Base-by-base conservation (phyloP, 2,113 vertebrate genomes). In the Vombatus ursinus region DNA sequence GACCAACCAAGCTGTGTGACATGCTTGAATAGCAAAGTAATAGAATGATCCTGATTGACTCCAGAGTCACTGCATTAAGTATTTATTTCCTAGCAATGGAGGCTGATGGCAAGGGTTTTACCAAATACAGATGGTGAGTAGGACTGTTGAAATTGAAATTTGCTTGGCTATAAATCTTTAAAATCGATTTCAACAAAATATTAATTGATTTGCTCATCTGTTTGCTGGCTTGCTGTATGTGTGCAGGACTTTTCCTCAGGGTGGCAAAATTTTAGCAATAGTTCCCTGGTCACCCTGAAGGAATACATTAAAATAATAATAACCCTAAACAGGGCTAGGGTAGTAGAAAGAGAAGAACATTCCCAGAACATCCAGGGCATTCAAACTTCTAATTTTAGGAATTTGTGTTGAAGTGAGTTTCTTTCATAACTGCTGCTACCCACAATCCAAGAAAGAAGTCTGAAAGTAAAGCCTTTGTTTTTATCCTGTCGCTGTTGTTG, bases 111-210 rank as follows among this genome's bases (percentile, higher is more conserved):
- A 98, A 98, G 93, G 98, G 95, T 97, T 98, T 98, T 98, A 97
- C 97, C 98, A 98, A 98, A 98, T 98, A 97, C 98, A 99, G 98
- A 98, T 98, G 98, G 98, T 98, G 98, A 98, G 98, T 98, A 98
- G 98, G 97, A 98, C 98, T 98, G 97, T 95, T 98, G 96, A 98
- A 98, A 98, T 97, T 98, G 96, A 97, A 98, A 98, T 97, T 97
- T 94, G 95, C 92, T 98, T 97, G 96, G 97, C 97, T 98, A 96
- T 93, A 98, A 98, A 96, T 96, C 95, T 98, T 98, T 97, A 93
- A 89, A 98, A 97, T 44, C 47, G 90, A 89, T 96, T 97, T 97
- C 96, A 98, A 98, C 97, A 97, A 95, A 96, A 97, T 93, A 97
- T 96, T 95, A 97, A 97, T 97, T 96, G 97, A 94, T 53, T 94